These are phyloP conservation scores for Tortrix viridana DNA, from an alignment of 2,888 invertebrate species.

Conservation along the genomic window DNA sequence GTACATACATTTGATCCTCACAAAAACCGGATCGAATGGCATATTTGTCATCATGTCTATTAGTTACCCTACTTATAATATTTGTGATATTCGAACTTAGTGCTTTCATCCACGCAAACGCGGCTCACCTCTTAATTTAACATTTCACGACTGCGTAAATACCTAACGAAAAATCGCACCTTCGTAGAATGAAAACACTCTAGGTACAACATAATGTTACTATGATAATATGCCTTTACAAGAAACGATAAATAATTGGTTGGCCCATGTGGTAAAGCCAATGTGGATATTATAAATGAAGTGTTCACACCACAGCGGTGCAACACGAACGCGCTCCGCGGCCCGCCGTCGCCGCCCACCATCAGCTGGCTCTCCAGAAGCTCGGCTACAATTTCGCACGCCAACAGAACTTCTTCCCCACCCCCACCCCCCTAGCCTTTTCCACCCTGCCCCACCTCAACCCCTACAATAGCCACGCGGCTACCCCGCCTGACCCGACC, in stretches of 20 bases:
- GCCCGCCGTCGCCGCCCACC: constrained; percentile 62
- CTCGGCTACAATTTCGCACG: constrained; percentile 75
- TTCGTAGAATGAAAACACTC: too few relatives aligned
- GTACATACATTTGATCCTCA: too few relatives aligned
- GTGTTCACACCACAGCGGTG: constrained; percentile 86
- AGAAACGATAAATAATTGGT: background rate
- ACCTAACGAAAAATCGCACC: too few relatives aligned
- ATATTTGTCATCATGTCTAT: too few relatives aligned
- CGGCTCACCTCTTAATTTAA: too few relatives aligned
- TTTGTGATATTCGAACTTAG: too few relatives aligned
- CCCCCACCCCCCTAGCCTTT: constrained; percentile 55
- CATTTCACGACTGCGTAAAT: too few relatives aligned
- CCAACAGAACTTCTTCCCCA: constrained; percentile 57
- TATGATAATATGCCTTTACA: too few relatives aligned
- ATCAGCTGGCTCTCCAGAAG: constrained; percentile 75
- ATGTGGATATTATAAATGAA: background rate
- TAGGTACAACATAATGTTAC: too few relatives aligned
- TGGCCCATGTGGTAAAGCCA: background rate
- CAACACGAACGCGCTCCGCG: constrained; percentile 95
- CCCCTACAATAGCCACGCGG: constrained; percentile 54
- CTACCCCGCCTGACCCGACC: constrained; percentile 53
- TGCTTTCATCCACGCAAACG: too few relatives aligned
- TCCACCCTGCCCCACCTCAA: constrained; percentile 61
- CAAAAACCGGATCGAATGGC: too few relatives aligned
- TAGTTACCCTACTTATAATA: too few relatives aligned